Evolutionary conservation across 1,140 invertebrate species (phyloP).

Genomic region (Piezodorus guildinii): DNA sequence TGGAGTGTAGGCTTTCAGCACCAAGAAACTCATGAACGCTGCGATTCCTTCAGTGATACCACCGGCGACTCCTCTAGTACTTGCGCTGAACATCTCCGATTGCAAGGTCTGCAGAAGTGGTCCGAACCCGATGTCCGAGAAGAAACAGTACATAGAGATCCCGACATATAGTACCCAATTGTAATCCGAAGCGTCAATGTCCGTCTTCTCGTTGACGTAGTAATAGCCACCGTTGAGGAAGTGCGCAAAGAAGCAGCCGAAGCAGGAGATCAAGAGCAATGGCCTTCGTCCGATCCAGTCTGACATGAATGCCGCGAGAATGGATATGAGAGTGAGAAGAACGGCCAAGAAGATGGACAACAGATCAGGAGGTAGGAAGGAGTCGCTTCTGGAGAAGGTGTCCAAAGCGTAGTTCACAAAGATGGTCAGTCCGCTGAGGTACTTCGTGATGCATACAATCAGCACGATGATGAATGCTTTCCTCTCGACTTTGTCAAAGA

Average conservation of each 20-base stretch:
- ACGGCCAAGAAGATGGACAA: neutral
- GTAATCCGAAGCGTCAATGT: neutral
- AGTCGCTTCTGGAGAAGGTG: slow-evolving; percentile 3
- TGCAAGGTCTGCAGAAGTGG: slow-evolving; percentile 36
- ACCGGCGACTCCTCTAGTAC: slow-evolving; percentile 37
- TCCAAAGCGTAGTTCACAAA: slow-evolving; percentile 13
- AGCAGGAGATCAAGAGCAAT: slow-evolving; percentile 8
- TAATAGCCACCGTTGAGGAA: slow-evolving; percentile 2
- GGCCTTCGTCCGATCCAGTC: slow-evolving; percentile 11
- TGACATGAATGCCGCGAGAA: neutral
- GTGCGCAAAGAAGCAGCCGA: slow-evolving; percentile 7
- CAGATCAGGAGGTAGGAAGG: neutral
- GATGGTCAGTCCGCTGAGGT: neutral
- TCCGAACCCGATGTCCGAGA: slow-evolving; percentile 35
- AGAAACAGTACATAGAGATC: slow-evolving; percentile 34
- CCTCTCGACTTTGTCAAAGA: neutral
- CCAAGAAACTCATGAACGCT: slow-evolving; percentile 27
- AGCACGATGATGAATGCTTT: slow-evolving; percentile 3
- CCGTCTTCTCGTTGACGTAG: slow-evolving; percentile 7
- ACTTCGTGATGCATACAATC: neutral
- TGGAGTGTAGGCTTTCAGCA: slow-evolving; percentile 21
- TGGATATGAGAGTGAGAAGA: neutral
- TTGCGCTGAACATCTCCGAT: slow-evolving; percentile 38
- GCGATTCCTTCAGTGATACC: slow-evolving; percentile 33
- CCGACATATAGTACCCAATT: slow-evolving; percentile 33